Percentiles rank a stretch among this genome's conserved stretches.
phyloP scores from a whole-genome alignment of 2,888 invertebrate species.

The Catocala sponsa region DNA sequence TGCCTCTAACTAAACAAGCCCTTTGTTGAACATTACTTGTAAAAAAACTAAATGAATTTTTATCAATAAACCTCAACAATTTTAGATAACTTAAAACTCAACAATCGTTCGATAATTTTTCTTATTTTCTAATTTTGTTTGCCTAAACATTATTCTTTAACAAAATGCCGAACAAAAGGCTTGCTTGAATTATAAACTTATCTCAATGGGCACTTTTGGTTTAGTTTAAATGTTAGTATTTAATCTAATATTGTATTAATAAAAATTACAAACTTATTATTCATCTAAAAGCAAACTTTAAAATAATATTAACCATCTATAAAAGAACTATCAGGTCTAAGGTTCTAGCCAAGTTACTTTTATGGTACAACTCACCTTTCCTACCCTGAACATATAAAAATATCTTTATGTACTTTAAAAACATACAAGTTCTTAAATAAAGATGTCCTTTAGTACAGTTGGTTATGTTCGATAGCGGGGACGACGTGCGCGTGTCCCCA shows the following conservation, averaged over 20 bases:
- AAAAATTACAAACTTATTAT: slow-evolving; percentile 85
- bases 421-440: slow-evolving; percentile 67
- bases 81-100: slow-evolving; percentile 85
- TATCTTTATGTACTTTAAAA: slow-evolving; percentile 85
- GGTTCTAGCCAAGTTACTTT: slow-evolving; percentile 81
- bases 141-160: slow-evolving; percentile 85
- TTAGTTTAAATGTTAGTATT: slow-evolving; percentile 87
- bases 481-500: slow-evolving; percentile 17
- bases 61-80: slow-evolving; percentile 84
- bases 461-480: slow-evolving; percentile 21
- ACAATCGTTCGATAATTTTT: slow-evolving; percentile 83
- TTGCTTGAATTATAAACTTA: slow-evolving; percentile 85
- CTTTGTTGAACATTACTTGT: slow-evolving; percentile 79
- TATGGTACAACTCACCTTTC: slow-evolving; percentile 78
- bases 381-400: slow-evolving; percentile 86
- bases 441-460: slow-evolving; percentile 55
- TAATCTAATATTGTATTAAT: slow-evolving; percentile 84
- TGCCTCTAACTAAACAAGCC: slow-evolving; percentile 85
- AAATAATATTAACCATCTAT: slow-evolving; percentile 85
- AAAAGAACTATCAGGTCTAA: slow-evolving; percentile 86
- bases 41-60: slow-evolving; percentile 78
- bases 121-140: slow-evolving; percentile 85
- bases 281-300: slow-evolving; percentile 84
- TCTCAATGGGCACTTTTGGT: slow-evolving; percentile 89
- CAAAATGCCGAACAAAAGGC: slow-evolving; percentile 84